These are phyloP conservation scores for Tenthredo mesomela DNA, from an alignment of 2,888 invertebrate species.

Conservation along the genomic window DNA sequence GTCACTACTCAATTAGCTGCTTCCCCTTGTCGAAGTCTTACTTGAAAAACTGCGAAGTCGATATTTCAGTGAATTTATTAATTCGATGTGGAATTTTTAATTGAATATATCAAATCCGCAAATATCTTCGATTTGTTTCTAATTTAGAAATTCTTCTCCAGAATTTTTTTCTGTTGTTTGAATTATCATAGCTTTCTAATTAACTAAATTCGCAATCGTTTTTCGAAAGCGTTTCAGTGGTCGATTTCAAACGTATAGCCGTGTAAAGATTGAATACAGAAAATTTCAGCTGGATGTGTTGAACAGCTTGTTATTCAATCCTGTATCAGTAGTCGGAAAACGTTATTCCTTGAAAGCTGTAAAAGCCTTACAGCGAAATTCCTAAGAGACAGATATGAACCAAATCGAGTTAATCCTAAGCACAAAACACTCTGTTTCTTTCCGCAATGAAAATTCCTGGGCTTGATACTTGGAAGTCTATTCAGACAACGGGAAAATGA, in stretches of 20 bases:
- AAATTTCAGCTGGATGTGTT: neutral
- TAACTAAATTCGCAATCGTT: too few relatives aligned
- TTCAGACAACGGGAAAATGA: neutral
- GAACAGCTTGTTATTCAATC: neutral
- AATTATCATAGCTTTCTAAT: too few relatives aligned
- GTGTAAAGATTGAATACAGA: neutral
- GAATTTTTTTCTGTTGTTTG: too few relatives aligned
- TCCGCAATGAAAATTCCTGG: neutral
- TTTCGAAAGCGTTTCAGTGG: too few relatives aligned
- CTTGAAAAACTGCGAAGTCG: neutral
- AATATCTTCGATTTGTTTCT: too few relatives aligned
- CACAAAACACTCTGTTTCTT: neutral
- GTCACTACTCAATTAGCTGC: too few relatives aligned
- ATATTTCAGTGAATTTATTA: neutral
- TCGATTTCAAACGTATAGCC: neutral
- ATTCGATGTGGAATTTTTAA: too few relatives aligned
- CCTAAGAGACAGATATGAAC: neutral
- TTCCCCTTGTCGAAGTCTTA: neutral
- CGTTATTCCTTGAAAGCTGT: neutral
- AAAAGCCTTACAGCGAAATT: neutral
- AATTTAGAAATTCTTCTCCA: too few relatives aligned
- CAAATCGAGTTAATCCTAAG: neutral
- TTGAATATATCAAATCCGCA: too few relatives aligned
- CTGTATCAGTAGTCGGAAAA: neutral
- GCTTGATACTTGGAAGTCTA: neutral